phyloP scores from a whole-genome alignment of 2,797 vertebrate genomes.

The Miichthys miiuy region DNA sequence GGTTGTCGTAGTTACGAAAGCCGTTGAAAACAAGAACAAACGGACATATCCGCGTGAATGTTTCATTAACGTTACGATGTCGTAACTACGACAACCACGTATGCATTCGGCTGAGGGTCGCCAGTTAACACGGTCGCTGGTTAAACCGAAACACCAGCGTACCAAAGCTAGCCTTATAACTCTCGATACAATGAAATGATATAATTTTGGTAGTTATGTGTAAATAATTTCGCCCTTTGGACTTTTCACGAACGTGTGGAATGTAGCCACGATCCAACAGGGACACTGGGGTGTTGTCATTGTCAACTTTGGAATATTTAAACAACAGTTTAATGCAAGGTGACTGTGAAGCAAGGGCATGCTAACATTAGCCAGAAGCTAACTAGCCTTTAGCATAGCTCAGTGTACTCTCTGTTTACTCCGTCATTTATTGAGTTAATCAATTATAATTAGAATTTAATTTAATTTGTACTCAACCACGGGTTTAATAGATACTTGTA shows the following conservation, averaged over 20 bases:
- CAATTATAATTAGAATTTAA: neutral
- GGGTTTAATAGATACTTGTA: neutral
- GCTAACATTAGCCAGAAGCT: slow-evolving; percentile 55
- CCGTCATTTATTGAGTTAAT: too few species aligned
- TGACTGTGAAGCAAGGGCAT: slow-evolving; percentile 56
- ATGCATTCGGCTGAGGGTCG: too few species aligned
- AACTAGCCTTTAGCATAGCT: neutral
- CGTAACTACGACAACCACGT: too few species aligned
- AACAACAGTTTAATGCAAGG: slow-evolving; percentile 37
- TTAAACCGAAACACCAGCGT: too few species aligned
- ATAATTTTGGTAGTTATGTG: neutral
- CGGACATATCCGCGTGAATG: too few species aligned
- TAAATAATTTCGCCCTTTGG: fast-evolving
- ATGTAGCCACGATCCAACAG: fast-evolving
- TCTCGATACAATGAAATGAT: neutral
- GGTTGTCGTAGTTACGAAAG: too few species aligned
- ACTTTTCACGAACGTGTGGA: fast-evolving
- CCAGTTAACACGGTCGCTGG: too few species aligned
- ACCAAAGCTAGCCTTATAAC: neutral
- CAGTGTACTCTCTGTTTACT: neutral
- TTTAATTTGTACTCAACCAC: neutral
- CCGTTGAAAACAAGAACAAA: too few species aligned
- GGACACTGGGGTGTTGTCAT: neutral
- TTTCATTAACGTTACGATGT: too few species aligned
- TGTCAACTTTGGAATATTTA: neutral